A percentile compares a stretch with the other conserved stretches of the same genome.
Evolutionary conservation across 2,113 vertebrate species (phyloP).

Genomic region (Phaethornis superciliosus): DNA sequence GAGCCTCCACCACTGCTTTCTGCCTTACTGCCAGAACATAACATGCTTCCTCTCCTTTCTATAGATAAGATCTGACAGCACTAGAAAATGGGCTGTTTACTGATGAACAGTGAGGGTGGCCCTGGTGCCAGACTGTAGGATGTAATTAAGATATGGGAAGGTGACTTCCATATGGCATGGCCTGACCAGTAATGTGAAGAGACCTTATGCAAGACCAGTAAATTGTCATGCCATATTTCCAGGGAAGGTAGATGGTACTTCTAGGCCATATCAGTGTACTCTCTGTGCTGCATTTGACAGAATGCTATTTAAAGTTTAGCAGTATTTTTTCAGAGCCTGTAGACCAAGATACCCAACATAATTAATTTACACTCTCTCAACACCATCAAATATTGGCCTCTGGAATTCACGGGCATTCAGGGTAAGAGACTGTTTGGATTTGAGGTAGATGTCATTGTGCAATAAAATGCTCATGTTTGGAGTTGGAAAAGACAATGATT

Average conservation of each 20-base stretch:
- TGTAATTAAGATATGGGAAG: background rate
- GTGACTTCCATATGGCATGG: background rate
- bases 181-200: background rate
- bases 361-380: background rate
- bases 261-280: background rate
- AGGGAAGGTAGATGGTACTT: background rate
- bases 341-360: background rate
- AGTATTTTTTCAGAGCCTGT: background rate
- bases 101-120: background rate
- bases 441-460: background rate
- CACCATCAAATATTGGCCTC: background rate
- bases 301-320: background rate
- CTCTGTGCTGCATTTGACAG: background rate
- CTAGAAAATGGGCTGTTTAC: background rate
- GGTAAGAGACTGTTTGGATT: background rate
- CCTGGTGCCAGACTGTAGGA: background rate
- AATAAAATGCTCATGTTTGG: background rate
- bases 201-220: background rate
- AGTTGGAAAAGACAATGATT: constrained; percentile 18
- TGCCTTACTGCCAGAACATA: background rate
- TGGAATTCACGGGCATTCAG: background rate
- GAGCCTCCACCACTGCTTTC: background rate
- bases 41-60: background rate
- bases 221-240: background rate
- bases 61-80: background rate